Evolutionary conservation across 2,113 vertebrate species (phyloP).

Genomic region (Pituophis catenifer): DNA sequence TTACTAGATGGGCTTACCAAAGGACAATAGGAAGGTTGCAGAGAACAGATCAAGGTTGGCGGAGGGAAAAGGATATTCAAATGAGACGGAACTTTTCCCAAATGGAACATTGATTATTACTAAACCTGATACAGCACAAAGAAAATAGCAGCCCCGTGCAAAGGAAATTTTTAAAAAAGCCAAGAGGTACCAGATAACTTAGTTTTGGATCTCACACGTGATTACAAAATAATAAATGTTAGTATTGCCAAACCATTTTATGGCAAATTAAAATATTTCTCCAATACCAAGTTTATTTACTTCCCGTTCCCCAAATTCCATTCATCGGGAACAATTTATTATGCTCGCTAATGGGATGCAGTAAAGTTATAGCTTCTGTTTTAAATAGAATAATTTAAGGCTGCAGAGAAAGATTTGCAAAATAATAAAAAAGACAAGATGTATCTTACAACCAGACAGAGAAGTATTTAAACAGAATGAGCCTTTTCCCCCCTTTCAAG

Average conservation of each 20-base stretch:
- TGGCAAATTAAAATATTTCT: not conserved
- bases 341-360: not conserved
- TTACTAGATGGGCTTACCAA: not conserved
- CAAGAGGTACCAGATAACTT: not conserved
- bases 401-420: not conserved
- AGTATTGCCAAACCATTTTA: not conserved
- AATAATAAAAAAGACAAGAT: not conserved
- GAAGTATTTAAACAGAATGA: not conserved
- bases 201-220: not conserved
- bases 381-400: too few species aligned
- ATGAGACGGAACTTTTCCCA: not conserved
- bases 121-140: not conserved
- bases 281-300: not conserved
- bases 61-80: not conserved
- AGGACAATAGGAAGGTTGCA: not conserved
- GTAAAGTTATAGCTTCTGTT: not conserved
- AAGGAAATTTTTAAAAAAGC: not conserved
- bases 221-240: not conserved
- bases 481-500: not conserved
- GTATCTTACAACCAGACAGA: not conserved
- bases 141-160: not conserved
- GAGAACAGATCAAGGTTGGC: not conserved
- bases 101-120: not conserved
- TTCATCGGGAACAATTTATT: not conserved
- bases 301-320: not conserved